These are phyloP conservation scores for Lacerta viridis DNA, from an alignment of 2,797 vertebrate species.

Conservation along the genomic window DNA sequence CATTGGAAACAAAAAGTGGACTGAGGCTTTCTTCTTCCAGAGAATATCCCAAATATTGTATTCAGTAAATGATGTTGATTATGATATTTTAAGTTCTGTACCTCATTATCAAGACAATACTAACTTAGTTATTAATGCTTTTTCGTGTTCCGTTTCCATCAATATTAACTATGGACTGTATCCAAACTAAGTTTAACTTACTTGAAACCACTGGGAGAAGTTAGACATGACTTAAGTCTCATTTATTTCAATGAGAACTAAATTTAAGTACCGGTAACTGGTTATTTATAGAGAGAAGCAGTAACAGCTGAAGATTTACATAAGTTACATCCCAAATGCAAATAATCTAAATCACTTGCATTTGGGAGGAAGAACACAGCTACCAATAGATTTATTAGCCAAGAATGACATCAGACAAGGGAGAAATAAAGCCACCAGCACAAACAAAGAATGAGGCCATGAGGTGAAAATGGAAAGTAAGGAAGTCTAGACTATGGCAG, in stretches of 20 bases:
- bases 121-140: conserved; percentile 47
- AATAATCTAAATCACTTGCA: conserved; percentile 26
- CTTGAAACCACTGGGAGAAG: too few relatives aligned
- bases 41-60: background rate
- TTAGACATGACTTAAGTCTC: too few relatives aligned
- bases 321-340: background rate
- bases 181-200: too few relatives aligned
- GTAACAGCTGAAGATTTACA: background rate
- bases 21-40: background rate
- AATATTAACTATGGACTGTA: conserved; percentile 9
- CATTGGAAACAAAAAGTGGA: too few relatives aligned
- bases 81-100: conserved; percentile 48
- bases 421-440: conserved; percentile 16
- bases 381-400: background rate
- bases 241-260: too few relatives aligned
- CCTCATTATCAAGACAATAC: conserved; percentile 23
- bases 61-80: conserved; percentile 29
- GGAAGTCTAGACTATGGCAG: conserved; percentile 9
- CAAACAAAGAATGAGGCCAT: conserved; percentile 13
- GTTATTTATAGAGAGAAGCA: conserved; percentile 18
- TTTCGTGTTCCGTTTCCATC: conserved; percentile 26
- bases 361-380: conserved; percentile 8
- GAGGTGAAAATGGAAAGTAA: conserved; percentile 25
- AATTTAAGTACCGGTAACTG: too few relatives aligned
- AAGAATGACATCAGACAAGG: background rate